These are phyloP conservation scores for Papilio machaon DNA, from an alignment of 1,140 invertebrate genomes.

Conservation along the genomic window DNA sequence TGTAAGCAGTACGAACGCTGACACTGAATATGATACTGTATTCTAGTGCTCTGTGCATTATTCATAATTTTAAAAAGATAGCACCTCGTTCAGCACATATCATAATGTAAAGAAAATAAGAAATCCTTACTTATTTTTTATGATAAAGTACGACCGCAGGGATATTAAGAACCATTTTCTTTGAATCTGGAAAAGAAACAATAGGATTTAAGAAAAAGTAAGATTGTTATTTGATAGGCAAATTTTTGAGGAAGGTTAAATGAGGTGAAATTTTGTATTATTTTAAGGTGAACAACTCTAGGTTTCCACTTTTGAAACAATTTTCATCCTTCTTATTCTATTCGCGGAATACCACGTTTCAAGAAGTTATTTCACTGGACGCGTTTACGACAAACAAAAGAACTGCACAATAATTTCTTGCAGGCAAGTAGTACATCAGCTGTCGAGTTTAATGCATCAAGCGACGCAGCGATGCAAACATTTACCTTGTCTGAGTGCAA, in stretches of 20 bases:
- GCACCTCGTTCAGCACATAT: constrained; percentile 1
- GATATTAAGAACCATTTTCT: background rate
- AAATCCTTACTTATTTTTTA: background rate
- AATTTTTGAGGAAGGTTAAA: no score
- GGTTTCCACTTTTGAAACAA: no score
- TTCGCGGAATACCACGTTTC: no score
- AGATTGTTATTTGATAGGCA: no score
- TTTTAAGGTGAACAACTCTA: no score
- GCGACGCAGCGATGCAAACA: background rate
- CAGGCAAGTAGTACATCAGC: background rate
- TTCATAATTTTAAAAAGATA: background rate
- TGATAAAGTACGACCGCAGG: background rate
- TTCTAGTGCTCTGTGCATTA: background rate
- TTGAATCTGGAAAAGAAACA: no score
- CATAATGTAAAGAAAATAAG: background rate
- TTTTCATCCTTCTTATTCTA: no score
- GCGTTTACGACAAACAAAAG: background rate
- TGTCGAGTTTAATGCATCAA: constrained; percentile 16
- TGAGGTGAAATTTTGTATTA: no score
- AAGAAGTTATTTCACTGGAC: no score
- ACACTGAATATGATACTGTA: background rate
- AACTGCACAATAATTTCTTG: background rate
- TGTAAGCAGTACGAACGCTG: constrained; percentile 3
- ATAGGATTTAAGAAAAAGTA: no score
- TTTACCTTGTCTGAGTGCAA: constrained; percentile 26